Percentiles rank a stretch among this genome's conserved stretches.
These are phyloP conservation scores for Chiloscyllium punctatum DNA, from an alignment of 2,797 vertebrate genomes.

Conservation along the genomic window DNA sequence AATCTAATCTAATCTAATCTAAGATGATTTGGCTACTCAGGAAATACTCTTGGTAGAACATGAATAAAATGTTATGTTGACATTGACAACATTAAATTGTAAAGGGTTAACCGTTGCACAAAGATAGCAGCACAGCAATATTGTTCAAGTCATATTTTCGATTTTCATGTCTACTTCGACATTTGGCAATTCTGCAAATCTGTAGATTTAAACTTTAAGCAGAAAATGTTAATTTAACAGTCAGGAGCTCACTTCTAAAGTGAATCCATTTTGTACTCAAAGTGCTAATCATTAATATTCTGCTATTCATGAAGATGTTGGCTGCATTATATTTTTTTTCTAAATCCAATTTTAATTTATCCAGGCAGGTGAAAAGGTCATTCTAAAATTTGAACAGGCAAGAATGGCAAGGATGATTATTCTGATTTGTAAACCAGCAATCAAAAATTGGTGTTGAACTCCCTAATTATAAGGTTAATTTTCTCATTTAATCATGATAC, in stretches of 20 bases:
- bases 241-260: slow-evolving; percentile 1
- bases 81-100: not conserved
- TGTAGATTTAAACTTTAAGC: not conserved
- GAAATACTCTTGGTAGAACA: not conserved
- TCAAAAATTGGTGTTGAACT: slow-evolving; percentile 39
- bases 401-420: slow-evolving; percentile 35
- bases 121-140: not conserved
- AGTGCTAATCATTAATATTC: slow-evolving; percentile 14
- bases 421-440: slow-evolving; percentile 38
- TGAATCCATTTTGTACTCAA: slow-evolving; percentile 5
- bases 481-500: slow-evolving; percentile 38
- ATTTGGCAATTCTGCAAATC: not conserved
- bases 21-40: not conserved
- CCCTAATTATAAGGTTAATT: slow-evolving; percentile 38
- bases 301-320: slow-evolving; percentile 24
- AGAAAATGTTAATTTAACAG: not conserved
- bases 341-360: slow-evolving; percentile 36
- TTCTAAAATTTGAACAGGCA: slow-evolving; percentile 32
- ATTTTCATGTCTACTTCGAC: not conserved
- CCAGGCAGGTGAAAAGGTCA: slow-evolving; percentile 33
- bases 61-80: not conserved
- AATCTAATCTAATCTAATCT: no score
- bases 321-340: slow-evolving; percentile 15
- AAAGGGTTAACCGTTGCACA: not conserved
- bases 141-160: not conserved